Evolutionary conservation across 64 coral and sea anemone genomes (phyloP).

Genomic region (Platygyra sinensis): DNA sequence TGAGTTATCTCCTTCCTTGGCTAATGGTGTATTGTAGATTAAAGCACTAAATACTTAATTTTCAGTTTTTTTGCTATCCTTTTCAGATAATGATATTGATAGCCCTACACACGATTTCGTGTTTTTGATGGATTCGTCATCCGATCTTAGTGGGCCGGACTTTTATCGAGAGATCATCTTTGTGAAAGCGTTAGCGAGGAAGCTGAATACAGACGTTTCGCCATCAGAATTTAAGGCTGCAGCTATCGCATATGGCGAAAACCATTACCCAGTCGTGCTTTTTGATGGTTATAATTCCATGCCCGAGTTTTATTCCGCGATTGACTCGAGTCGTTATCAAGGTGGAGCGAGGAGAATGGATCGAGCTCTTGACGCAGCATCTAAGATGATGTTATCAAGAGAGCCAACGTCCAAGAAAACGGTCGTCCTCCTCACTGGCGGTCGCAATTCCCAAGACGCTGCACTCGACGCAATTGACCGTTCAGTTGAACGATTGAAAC

Average conservation of each 20-base stretch:
- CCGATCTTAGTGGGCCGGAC: background rate
- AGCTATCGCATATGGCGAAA: conserved; percentile 50
- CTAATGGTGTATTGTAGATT: background rate
- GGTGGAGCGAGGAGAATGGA: conserved; percentile 68
- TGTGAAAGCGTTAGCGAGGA: conserved; percentile 49
- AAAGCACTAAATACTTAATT: background rate
- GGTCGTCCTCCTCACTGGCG: conserved; percentile 54
- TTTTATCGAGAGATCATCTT: conserved; percentile 22
- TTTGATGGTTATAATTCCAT: conserved; percentile 23
- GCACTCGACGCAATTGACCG: conserved; percentile 15
- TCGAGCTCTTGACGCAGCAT: conserved; percentile 51
- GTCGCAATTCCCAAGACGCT: conserved; percentile 1
- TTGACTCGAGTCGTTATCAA: conserved; percentile 22
- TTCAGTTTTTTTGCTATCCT: background rate
- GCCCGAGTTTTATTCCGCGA: background rate
- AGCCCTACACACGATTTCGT: background rate
- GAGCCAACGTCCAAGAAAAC: conserved; percentile 31
- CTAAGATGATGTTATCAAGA: conserved; percentile 14
- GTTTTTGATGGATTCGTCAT: conserved; percentile 32
- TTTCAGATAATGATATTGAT: conserved; percentile 4
- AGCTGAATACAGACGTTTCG: conserved; percentile 12
- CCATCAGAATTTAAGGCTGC: conserved; percentile 31
- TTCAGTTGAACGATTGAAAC: conserved; percentile 17
- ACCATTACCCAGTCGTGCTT: conserved; percentile 3
- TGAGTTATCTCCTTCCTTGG: too few relatives aligned